phyloP scores from a whole-genome alignment of 2,888 invertebrate species.

The Gastrophysa polygoni region DNA sequence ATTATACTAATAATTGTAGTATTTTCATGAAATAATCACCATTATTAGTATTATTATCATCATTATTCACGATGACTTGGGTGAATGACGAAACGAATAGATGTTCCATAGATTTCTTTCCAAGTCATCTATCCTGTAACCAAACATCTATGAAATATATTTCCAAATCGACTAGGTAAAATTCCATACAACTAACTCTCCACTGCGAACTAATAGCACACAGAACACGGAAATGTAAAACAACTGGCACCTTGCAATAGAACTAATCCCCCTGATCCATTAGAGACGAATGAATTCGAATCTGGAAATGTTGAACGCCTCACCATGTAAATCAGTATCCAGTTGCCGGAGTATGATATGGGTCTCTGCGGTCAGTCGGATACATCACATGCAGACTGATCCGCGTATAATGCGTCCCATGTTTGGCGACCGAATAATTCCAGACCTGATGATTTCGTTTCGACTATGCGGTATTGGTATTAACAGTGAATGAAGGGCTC shows the following conservation, averaged over 20 bases:
- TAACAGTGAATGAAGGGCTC: neutral
- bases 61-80: too few relatives aligned
- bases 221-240: neutral
- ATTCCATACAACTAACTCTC: neutral
- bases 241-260: too few relatives aligned
- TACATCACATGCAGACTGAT: conserved; percentile 16
- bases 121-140: too few relatives aligned
- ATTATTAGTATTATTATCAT: too few relatives aligned
- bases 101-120: too few relatives aligned
- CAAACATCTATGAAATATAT: too few relatives aligned
- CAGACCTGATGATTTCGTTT: neutral
- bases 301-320: neutral
- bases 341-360: conserved; percentile 8
- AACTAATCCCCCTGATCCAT: neutral
- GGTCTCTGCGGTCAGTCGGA: conserved; percentile 9
- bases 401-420: conserved; percentile 11
- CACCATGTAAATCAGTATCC: conserved; percentile 3
- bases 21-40: too few relatives aligned
- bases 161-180: too few relatives aligned
- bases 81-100: too few relatives aligned
- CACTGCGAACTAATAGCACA: neutral
- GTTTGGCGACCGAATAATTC: neutral
- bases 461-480: neutral
- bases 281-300: neutral
- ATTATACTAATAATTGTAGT: too few relatives aligned